Percentiles rank a stretch among this genome's conserved stretches.
Conservation (phyloP, 53 echinoderm and acorn worm species). For the Luidia sarsii region DNA sequence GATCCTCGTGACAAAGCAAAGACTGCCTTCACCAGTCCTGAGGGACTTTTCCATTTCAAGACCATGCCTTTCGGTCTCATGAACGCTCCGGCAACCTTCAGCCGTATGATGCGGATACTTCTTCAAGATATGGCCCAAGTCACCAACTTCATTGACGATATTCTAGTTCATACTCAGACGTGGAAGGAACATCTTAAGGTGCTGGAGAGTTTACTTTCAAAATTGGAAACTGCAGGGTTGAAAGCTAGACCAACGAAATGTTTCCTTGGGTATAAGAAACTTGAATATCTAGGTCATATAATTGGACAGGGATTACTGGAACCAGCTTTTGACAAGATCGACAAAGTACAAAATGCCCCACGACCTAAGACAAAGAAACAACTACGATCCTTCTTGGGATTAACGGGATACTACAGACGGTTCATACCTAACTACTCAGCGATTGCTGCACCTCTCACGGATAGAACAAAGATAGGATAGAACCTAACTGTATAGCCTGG, state of each 20-base stretch:
- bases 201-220: not conserved
- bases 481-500: constrained; percentile 64
- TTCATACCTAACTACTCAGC: too few species aligned
- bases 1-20: not conserved
- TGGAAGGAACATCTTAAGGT: constrained; percentile 64
- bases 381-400: constrained; percentile 36
- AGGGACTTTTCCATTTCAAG: constrained; percentile 48
- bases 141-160: constrained; percentile 67
- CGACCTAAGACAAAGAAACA: constrained; percentile 63
- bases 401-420: constrained; percentile 22
- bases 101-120: constrained; percentile 52
- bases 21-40: constrained; percentile 46
- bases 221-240: not conserved
- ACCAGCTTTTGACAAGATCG: constrained; percentile 42
- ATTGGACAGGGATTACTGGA: constrained; percentile 39
- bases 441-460: too few species aligned
- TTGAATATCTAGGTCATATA: constrained; percentile 64
- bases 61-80: constrained; percentile 63
- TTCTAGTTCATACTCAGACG: constrained; percentile 57
- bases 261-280: constrained; percentile 34
- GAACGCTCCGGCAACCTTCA: constrained; percentile 51
- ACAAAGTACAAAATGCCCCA: constrained; percentile 30
- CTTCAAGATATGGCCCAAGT: constrained; percentile 14
- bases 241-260: constrained; percentile 57
- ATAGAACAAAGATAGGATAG: too few species aligned